These are phyloP conservation scores for Danionella dracula DNA, from an alignment of 2,797 vertebrate genomes.

Conservation along the genomic window DNA sequence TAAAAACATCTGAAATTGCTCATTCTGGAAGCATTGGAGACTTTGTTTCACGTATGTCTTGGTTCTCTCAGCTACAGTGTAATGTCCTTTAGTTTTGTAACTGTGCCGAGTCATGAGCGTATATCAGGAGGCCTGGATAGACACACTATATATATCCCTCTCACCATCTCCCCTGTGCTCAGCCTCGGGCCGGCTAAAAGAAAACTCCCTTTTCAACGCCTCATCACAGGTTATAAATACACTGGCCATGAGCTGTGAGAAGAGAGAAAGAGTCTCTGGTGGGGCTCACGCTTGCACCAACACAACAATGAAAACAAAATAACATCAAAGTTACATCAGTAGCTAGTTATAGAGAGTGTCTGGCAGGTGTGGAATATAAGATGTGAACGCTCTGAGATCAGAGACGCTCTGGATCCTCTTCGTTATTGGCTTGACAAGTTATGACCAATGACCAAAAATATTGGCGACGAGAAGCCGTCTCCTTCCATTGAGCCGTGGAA, in stretches of 20 bases:
- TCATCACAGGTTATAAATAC: constrained; percentile 73
- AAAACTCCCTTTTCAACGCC: constrained; percentile 73
- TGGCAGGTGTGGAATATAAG: too few species aligned
- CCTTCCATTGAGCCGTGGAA: too few species aligned
- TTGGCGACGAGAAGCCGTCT: too few species aligned
- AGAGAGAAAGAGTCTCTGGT: constrained; percentile 31
- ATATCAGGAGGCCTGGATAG: constrained; percentile 54
- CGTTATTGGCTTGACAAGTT: too few species aligned
- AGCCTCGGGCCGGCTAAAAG: constrained; percentile 57
- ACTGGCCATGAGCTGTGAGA: constrained; percentile 18
- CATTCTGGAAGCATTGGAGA: not conserved
- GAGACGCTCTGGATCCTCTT: too few species aligned
- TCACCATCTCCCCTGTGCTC: constrained; percentile 48
- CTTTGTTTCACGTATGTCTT: not conserved
- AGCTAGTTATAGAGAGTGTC: too few species aligned
- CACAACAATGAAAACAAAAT: constrained; percentile 33
- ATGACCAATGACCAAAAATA: too few species aligned
- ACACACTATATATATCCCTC: constrained; percentile 66
- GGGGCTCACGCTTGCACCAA: constrained; percentile 49
- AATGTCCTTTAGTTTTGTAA: constrained; percentile 20
- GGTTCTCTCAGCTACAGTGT: constrained; percentile 7
- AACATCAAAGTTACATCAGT: not conserved
- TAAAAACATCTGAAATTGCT: too few species aligned
- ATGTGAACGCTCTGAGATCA: too few species aligned
- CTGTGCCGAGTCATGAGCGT: constrained; percentile 50